Evolutionary conservation across 2,888 invertebrate species (phyloP).

Genomic region (Deroplatys truncata): DNA sequence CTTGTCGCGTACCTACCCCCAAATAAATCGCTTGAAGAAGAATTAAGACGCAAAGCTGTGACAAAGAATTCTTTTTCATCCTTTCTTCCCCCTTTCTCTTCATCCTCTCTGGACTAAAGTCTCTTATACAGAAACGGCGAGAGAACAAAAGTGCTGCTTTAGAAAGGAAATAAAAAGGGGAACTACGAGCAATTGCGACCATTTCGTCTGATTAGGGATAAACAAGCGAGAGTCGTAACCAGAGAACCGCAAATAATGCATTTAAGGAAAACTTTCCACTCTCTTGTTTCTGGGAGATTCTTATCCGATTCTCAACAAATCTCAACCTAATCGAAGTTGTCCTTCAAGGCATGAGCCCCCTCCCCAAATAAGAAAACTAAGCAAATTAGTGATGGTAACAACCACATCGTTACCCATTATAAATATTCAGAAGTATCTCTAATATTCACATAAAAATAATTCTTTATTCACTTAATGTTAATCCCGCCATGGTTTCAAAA

Average conservation of each 20-base stretch:
- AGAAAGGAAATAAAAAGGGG: neutral
- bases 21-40: slow-evolving; percentile 3
- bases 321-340: neutral
- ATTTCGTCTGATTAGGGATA: slow-evolving; percentile 9
- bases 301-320: neutral
- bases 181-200: neutral
- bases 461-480: too few relatives aligned
- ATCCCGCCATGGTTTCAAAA: too few relatives aligned
- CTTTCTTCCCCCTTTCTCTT: neutral
- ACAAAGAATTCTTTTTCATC: neutral
- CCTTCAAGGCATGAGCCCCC: neutral
- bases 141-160: neutral
- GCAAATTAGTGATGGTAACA: too few relatives aligned
- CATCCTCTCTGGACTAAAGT: neutral
- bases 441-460: too few relatives aligned
- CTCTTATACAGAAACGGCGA: neutral
- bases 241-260: neutral
- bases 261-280: neutral
- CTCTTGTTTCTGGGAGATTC: neutral
- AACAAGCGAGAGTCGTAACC: neutral
- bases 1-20: neutral
- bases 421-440: too few relatives aligned
- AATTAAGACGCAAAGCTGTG: slow-evolving; percentile 17
- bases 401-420: too few relatives aligned
- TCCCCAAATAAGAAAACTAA: too few relatives aligned